Base-by-base conservation (phyloP, 2,888 invertebrate species). In the Oxystoma pomonae region DNA sequence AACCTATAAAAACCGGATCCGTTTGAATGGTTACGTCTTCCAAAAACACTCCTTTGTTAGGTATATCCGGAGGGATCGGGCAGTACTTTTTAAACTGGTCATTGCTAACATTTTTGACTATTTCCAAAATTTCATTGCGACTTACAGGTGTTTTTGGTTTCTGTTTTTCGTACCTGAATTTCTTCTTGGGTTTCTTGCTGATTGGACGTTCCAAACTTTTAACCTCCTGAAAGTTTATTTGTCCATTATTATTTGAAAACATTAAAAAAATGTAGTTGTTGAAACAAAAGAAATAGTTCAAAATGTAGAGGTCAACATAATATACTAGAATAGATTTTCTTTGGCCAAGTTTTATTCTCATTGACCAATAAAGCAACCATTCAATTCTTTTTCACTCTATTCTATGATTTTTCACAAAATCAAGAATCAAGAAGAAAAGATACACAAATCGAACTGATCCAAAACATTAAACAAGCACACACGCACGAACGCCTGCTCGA, bases 41-140 rank as follows among this genome's bases (percentile, higher is more conserved):
- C 69, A 86, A 83, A 1, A 68, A 70, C 2, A 85, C 81, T 20
- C 73, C 69, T 20, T 73, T 74, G 9, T 73, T 71, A 0, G 85
- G 84, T 5, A 80, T 67, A 0, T 79, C 70, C 1, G 86, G 87
- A 9, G 86, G 88, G 68, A 85, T 79, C 58, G 81, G 69, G 68
- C 83, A 83, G 74, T 78, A 73, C 66, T 83, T 72, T 72, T 82
- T 77, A 70, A 87, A 87, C 49, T 80, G 68, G 3, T 81, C 78
- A 1, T 82, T 76, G 0, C 83, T 75, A 0, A 86, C 81, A 20
- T 76, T 80, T 0, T 78, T 78, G 22, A 88, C 79, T 12, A 82
- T 77, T 67, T 83, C 83, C 67, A 87, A 87, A 7, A 90, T 85
- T 18, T 84, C 82, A 64, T 87, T 87, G 16, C 90, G 82, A n/a